phyloP scores from a whole-genome alignment of 2,888 invertebrate genomes.

The Agonopterix arenella region DNA sequence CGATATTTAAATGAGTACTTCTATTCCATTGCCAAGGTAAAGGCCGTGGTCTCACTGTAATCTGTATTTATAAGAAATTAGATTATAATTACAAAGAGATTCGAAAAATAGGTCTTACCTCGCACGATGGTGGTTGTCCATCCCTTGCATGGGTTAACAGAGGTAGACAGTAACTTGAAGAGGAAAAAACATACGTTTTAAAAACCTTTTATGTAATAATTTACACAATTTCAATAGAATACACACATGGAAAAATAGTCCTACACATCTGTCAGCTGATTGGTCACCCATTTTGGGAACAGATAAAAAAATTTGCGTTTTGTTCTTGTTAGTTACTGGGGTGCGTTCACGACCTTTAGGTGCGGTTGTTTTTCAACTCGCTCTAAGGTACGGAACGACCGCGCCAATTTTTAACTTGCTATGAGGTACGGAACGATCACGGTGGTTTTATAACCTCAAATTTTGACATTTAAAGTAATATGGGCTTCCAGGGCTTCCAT shows the following conservation, averaged over 20 bases:
- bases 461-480: too few relatives aligned
- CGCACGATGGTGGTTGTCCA: slow-evolving; percentile 16
- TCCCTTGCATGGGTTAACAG: slow-evolving; percentile 11
- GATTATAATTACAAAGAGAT: slow-evolving; percentile 3
- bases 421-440: too few relatives aligned
- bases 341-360: too few relatives aligned
- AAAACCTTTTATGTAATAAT: slow-evolving; percentile 67
- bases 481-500: too few relatives aligned
- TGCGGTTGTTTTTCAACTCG: too few relatives aligned
- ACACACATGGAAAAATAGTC: slow-evolving; percentile 58
- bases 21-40: slow-evolving; percentile 16
- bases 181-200: slow-evolving; percentile 23
- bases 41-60: slow-evolving; percentile 22
- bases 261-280: slow-evolving; percentile 66
- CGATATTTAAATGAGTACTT: too few relatives aligned
- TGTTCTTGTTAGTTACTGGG: slow-evolving; percentile 1
- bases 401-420: too few relatives aligned
- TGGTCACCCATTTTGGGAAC: slow-evolving; percentile 35
- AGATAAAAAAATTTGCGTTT: slow-evolving; percentile 5
- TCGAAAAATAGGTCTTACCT: background rate
- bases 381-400: too few relatives aligned
- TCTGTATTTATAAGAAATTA: slow-evolving; percentile 11
- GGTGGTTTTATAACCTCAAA: too few relatives aligned
- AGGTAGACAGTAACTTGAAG: slow-evolving; percentile 5
- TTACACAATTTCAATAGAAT: slow-evolving; percentile 45